Evolutionary conservation across 2,888 invertebrate species (phyloP).

Genomic region (Dasysyrphus albostriatus): DNA sequence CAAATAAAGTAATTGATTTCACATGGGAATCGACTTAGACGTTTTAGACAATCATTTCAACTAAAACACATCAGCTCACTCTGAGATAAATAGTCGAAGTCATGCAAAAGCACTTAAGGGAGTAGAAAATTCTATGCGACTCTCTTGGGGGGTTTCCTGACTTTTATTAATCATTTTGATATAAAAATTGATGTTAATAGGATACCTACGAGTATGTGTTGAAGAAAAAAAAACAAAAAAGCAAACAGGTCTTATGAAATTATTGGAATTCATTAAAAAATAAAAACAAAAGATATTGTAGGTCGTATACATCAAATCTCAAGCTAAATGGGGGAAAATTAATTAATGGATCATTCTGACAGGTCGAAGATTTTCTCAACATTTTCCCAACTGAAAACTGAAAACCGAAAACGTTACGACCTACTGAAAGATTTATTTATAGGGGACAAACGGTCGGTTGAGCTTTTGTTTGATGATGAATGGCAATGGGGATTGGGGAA

Average conservation of each 20-base stretch:
- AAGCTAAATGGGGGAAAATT: constrained; percentile 41
- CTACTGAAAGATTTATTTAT: constrained; percentile 35
- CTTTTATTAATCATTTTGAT: constrained; percentile 57
- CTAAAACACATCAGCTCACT: constrained; percentile 23
- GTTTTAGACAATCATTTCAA: constrained; percentile 62
- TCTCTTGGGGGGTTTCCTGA: constrained; percentile 15
- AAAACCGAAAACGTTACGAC: constrained; percentile 5
- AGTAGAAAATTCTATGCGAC: constrained; percentile 16
- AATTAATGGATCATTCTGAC: constrained; percentile 71
- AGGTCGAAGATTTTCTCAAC: constrained; percentile 56
- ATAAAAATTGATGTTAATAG: constrained; percentile 41
- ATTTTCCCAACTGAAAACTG: neutral
- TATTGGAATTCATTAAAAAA: constrained; percentile 2
- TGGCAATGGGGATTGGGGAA: neutral
- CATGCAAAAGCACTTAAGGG: constrained; percentile 59
- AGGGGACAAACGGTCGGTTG: constrained; percentile 33
- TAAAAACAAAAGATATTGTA: neutral
- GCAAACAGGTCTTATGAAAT: constrained; percentile 42
- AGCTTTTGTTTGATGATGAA: constrained; percentile 44
- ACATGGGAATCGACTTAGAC: constrained; percentile 57
- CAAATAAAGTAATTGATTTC: constrained; percentile 63
- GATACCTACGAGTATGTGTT: neutral
- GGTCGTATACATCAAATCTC: neutral
- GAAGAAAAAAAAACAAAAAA: neutral
- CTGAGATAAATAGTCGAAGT: neutral